Evolutionary conservation across 2,888 invertebrate species (phyloP).

Genomic region (Cancer borealis): DNA sequence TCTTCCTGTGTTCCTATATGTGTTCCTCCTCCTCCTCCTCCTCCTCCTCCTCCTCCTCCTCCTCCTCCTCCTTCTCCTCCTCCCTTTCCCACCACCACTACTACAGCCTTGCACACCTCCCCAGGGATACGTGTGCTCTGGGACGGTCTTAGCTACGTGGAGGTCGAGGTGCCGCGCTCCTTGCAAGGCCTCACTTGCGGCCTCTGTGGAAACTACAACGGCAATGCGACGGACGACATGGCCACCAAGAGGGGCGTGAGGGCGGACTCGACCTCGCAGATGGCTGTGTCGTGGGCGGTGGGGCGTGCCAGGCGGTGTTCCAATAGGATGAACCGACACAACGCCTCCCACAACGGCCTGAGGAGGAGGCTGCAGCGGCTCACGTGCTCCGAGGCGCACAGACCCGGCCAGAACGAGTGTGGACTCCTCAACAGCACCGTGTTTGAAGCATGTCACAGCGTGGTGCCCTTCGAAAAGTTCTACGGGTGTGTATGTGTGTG

Average conservation of each 20-base stretch:
- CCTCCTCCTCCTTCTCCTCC: background rate
- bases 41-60: background rate
- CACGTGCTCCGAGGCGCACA: constrained; percentile 78
- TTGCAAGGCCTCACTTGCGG: constrained; percentile 91
- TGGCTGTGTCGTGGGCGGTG: constrained; percentile 94
- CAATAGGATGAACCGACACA: constrained; percentile 78
- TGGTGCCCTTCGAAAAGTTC: constrained; percentile 83
- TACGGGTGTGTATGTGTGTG: constrained; percentile 67
- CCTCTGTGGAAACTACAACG: constrained; percentile 96
- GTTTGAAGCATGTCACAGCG: constrained; percentile 89
- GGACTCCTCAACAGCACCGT: constrained; percentile 82
- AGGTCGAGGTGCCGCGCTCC: constrained; percentile 87
- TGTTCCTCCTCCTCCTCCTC: no score
- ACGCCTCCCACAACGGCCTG: background rate
- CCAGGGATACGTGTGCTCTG: constrained; percentile 90
- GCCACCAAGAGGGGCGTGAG: constrained; percentile 80
- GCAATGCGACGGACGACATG: constrained; percentile 91
- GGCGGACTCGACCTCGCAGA: constrained; percentile 85
- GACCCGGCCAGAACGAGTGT: constrained; percentile 81
- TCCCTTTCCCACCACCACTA: background rate
- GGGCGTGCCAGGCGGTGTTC: constrained; percentile 89
- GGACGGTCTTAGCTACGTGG: constrained; percentile 96
- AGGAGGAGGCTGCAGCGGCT: constrained; percentile 55
- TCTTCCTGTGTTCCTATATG: no score
- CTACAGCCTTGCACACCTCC: background rate